Percentiles rank a stretch among this genome's conserved stretches.
Evolutionary conservation across 2,888 invertebrate genomes (phyloP).

Genomic region (Epinotia bilunana): DNA sequence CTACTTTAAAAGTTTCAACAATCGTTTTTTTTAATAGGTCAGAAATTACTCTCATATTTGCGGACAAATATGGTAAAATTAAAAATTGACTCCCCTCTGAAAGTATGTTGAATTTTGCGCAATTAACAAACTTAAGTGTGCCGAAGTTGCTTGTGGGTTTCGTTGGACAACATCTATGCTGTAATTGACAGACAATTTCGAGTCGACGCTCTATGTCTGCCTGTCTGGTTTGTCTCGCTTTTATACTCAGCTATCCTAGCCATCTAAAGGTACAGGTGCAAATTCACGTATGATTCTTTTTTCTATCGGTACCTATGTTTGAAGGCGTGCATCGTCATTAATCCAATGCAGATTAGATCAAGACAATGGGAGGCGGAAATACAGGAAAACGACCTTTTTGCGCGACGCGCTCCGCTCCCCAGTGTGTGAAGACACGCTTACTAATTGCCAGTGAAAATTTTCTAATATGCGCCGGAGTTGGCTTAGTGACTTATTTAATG

Average conservation of each 20-base stretch:
- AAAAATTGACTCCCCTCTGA: neutral
- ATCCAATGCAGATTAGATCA: constrained; percentile 72
- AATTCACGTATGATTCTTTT: constrained; percentile 25
- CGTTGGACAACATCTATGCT: neutral
- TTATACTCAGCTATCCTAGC: neutral
- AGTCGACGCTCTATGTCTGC: neutral
- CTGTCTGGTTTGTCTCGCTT: neutral
- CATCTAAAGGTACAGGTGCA: neutral
- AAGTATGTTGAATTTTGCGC: neutral
- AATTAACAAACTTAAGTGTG: neutral
- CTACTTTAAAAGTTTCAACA: neutral
- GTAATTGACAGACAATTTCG: neutral
- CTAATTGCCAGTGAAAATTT: constrained; percentile 66
- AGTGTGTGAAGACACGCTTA: constrained; percentile 69
- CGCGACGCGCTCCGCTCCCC: constrained; percentile 61
- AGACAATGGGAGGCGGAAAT: constrained; percentile 80
- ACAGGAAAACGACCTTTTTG: constrained; percentile 71
- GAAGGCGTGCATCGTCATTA: constrained; percentile 59
- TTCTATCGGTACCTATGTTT: constrained; percentile 41
- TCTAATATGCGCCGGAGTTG: constrained; percentile 42
- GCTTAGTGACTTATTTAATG: constrained; percentile 38
- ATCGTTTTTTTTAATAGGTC: neutral
- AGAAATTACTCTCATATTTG: too few relatives aligned
- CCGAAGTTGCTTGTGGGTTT: neutral
- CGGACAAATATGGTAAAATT: too few relatives aligned